Evolutionary conservation across 2,797 vertebrate species (phyloP), one percentile per base, ranked within the genome.

Genomic region (Melopsittacus undulatus): DNA sequence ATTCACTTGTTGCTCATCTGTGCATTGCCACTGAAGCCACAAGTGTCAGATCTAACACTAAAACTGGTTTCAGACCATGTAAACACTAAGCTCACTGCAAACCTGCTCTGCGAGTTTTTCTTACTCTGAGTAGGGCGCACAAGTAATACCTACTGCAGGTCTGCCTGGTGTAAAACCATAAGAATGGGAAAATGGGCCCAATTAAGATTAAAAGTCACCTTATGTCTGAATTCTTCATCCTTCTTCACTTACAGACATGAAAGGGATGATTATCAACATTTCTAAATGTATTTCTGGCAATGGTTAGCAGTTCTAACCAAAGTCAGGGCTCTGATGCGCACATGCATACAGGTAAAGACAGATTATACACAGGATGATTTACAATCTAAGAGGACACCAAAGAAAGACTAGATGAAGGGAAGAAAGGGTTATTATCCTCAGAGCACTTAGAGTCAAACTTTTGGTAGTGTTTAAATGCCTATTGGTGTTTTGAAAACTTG

Each of bases 371-470:
- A 18, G 64, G 29, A n/a, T 49, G 48, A 85, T 84, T 87, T 87
- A 82, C 91, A 85, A 57, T 26, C 48, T 36, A 89, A 78, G 63
- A 79, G 63, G 67, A 73, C 83, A 89, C 67, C 70, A 75, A 87
- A 78, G 46, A 82, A 78, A 84, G 72, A 63, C 40, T 63, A 72
- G 40, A 70, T 63, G 43, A 77, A 82, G 67, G 57, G n/a, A 66
- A 90, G 72, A 77, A 79, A 92, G 79, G 48, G 48, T 76, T 85
- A 75, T 87, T 94, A 74, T 34, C 57, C 63, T 75, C 59, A 29
- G 59, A 86, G 43, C 54, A 94, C 72, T 77, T 75, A 88, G 7
- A 83, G 52, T 27, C 59, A 83, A 68, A 45, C 64, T 66, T 83
- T 86, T 3, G 0, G 64, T 49, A 78, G 56, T 87, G 38, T 83